Evolutionary conservation across 2,888 invertebrate species (phyloP).

Genomic region (Ectemnius continuus): DNA sequence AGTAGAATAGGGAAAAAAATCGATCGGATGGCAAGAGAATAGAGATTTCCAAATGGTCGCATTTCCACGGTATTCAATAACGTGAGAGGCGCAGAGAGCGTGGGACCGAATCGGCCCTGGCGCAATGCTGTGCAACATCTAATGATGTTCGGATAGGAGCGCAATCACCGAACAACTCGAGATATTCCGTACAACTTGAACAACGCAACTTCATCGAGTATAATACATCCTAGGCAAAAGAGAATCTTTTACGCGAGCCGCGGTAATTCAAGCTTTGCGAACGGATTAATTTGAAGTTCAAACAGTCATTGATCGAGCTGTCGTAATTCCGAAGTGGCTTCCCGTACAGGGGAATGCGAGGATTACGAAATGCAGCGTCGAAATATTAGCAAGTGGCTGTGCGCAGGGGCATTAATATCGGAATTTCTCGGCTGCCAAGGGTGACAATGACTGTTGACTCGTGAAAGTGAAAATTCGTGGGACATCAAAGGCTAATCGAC

Average conservation of each 20-base stretch:
- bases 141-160: constrained; percentile 56
- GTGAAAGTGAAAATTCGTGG: neutral
- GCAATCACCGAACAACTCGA: constrained; percentile 55
- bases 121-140: constrained; percentile 49
- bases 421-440: neutral
- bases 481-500: neutral
- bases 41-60: constrained; percentile 59
- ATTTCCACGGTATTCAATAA: constrained; percentile 69
- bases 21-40: neutral
- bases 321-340: neutral
- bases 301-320: neutral
- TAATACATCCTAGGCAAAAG: no score
- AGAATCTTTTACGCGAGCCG: no score
- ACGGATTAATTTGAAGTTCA: no score
- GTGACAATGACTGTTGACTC: neutral
- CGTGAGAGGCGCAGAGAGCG: constrained; percentile 62
- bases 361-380: constrained; percentile 54
- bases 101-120: constrained; percentile 60
- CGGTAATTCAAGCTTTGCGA: no score
- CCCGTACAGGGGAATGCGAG: constrained; percentile 65
- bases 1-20: neutral
- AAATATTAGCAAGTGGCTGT: neutral
- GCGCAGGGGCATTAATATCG: neutral
- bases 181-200: constrained; percentile 20
- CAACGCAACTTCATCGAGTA: no score